These are phyloP conservation scores for Saccopteryx leptura DNA, from an alignment of 2,113 vertebrate species.

Conservation along the genomic window DNA sequence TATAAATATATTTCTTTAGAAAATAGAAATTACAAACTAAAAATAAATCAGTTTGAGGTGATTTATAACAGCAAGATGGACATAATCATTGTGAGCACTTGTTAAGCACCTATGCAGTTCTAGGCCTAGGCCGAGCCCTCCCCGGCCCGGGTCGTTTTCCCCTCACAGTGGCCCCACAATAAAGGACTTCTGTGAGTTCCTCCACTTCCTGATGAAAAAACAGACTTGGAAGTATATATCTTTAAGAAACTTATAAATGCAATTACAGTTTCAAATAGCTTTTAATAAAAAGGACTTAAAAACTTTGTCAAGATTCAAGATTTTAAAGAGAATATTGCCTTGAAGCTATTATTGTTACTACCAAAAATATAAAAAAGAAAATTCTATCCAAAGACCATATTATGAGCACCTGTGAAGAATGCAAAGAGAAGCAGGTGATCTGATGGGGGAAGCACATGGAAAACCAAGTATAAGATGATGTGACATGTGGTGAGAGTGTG, in stretches of 20 bases:
- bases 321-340: conserved; percentile 6
- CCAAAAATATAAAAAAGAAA: background rate
- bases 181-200: background rate
- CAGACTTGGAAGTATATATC: background rate
- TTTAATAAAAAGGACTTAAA: background rate
- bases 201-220: background rate
- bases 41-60: background rate
- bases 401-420: background rate
- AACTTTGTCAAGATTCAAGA: background rate
- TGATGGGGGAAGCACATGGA: background rate
- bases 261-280: background rate
- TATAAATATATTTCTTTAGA: background rate
- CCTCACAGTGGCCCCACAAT: background rate
- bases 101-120: background rate
- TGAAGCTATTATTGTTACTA: background rate
- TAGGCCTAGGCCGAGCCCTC: background rate
- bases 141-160: background rate
- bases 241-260: background rate
- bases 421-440: background rate
- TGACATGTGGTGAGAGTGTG: background rate
- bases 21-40: conserved; percentile 14
- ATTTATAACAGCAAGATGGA: background rate
- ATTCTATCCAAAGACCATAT: background rate
- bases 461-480: background rate
- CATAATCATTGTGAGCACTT: background rate